Conservation (phyloP, 2,113 vertebrate species). For the Azemiops feae region DNA sequence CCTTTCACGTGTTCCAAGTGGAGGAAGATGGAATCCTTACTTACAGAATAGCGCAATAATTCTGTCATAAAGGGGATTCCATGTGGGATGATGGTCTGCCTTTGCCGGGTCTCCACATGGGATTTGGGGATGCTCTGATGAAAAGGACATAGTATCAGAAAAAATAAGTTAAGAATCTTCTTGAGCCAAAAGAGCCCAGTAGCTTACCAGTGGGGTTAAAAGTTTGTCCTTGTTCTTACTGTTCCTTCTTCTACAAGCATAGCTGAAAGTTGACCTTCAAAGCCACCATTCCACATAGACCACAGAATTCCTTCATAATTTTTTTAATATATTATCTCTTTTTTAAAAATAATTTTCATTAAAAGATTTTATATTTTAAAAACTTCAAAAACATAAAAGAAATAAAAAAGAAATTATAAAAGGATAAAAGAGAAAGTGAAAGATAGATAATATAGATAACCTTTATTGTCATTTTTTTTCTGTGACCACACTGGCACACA, state of each 20-base stretch:
- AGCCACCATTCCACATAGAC: neutral
- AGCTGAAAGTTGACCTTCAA: neutral
- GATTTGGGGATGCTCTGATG: slow-evolving; percentile 89
- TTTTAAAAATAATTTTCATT: neutral
- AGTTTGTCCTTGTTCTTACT: neutral
- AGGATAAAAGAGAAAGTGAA: neutral
- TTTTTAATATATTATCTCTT: neutral
- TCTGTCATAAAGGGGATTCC: slow-evolving; percentile 94
- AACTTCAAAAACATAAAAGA: neutral
- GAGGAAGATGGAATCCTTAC: slow-evolving; percentile 91
- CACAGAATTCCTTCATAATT: neutral
- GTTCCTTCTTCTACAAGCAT: neutral
- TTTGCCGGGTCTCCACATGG: slow-evolving; percentile 77
- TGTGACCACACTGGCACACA: neutral
- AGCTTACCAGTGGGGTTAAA: neutral
- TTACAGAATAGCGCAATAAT: slow-evolving; percentile 88
- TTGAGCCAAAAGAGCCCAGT: neutral
- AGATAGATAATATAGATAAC: neutral
- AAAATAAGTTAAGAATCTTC: neutral
- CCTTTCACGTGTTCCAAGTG: slow-evolving; percentile 91
- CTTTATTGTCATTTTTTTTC: neutral
- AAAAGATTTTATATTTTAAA: neutral
- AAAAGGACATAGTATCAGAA: neutral
- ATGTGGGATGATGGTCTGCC: slow-evolving; percentile 92
- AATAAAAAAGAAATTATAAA: neutral